Percentiles rank a stretch among this genome's conserved stretches.
These are phyloP conservation scores for Tiliacea aurago DNA, from an alignment of 2,888 invertebrate species.

Conservation along the genomic window DNA sequence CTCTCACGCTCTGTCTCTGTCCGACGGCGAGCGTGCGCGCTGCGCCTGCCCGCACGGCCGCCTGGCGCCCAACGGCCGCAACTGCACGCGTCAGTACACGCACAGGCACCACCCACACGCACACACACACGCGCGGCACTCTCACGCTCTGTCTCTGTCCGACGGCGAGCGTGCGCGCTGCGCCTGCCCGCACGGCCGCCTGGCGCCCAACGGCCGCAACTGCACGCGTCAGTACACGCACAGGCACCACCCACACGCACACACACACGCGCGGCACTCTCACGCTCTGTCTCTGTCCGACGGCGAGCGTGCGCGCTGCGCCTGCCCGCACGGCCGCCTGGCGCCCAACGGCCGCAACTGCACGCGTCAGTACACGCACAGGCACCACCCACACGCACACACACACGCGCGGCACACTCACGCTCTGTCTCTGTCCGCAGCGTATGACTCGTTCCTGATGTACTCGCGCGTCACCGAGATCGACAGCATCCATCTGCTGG, in stretches of 20 bases:
- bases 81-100: conserved; percentile 90
- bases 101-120: too few species aligned
- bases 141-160: conserved; percentile 95
- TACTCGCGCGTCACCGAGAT: conserved; percentile 95
- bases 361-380: conserved; percentile 81
- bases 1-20: conserved; percentile 96
- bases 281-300: conserved; percentile 95
- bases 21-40: conserved; percentile 91
- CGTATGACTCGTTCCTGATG: conserved; percentile 95
- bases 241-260: too few species aligned
- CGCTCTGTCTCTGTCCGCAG: conserved; percentile 80
- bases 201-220: conserved; percentile 91
- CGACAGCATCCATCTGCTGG: conserved; percentile 94
- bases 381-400: neutral
- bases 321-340: conserved; percentile 95
- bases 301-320: conserved; percentile 93
- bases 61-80: conserved; percentile 91
- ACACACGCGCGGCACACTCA: neutral
- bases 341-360: conserved; percentile 92
- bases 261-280: too few species aligned
- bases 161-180: conserved; percentile 93
- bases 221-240: conserved; percentile 90
- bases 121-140: too few species aligned
- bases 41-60: conserved; percentile 96
- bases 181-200: conserved; percentile 95